Percentiles rank a stretch among this genome's conserved stretches.
phyloP scores from a whole-genome alignment of 2,797 vertebrate species.

The Podarcis siculus region DNA sequence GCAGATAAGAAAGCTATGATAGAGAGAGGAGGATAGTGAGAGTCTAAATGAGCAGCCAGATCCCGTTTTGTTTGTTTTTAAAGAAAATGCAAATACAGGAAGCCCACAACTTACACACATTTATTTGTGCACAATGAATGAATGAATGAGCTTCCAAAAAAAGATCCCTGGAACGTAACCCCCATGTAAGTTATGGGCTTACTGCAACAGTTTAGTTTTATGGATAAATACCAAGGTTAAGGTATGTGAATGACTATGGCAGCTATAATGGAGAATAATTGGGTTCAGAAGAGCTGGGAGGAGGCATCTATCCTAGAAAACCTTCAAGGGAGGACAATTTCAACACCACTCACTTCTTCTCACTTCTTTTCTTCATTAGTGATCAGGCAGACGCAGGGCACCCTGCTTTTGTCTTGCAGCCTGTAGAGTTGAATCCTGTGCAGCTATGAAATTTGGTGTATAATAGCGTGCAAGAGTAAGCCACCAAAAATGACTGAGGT shows the following conservation, averaged over 20 bases:
- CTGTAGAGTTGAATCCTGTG: background rate
- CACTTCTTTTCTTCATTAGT: background rate
- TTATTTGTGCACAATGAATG: too few species aligned
- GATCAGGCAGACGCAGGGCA: background rate
- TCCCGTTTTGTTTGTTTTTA: background rate
- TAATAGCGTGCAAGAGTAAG: background rate
- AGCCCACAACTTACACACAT: too few species aligned
- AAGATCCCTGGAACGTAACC: too few species aligned
- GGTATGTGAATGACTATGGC: too few species aligned
- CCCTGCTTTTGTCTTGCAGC: background rate
- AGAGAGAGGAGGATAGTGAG: constrained; percentile 13
- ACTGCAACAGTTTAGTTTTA: background rate
- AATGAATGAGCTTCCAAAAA: too few species aligned
- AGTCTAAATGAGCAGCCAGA: constrained; percentile 21
- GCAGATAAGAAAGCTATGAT: constrained; percentile 28
- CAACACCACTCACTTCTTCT: background rate
- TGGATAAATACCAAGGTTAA: background rate
- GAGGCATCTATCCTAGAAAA: background rate
- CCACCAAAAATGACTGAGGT: background rate
- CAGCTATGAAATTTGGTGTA: background rate
- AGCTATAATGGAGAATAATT: too few species aligned
- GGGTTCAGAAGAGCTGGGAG: background rate
- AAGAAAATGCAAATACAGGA: background rate
- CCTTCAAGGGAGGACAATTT: background rate
- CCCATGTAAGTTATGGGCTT: too few species aligned